phyloP scores from a whole-genome alignment of 2,113 vertebrate species.

The cat (Felis catus) region DNA sequence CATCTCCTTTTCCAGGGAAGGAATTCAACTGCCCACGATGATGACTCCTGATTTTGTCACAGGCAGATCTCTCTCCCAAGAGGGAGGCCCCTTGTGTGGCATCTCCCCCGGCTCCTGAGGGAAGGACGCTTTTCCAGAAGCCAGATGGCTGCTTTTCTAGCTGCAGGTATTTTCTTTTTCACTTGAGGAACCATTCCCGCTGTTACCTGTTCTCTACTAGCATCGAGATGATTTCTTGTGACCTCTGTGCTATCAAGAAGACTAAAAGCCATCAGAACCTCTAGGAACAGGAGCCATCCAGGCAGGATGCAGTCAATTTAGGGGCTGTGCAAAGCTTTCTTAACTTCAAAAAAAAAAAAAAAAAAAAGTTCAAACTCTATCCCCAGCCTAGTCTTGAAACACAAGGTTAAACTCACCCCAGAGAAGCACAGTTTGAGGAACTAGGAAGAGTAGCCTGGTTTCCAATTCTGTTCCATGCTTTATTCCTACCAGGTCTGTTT shows the following conservation, averaged over 20 bases:
- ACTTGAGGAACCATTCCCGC: background rate
- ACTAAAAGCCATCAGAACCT: background rate
- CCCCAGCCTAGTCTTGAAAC: background rate
- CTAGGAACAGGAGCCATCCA: background rate
- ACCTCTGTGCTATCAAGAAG: background rate
- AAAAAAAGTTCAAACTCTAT: background rate
- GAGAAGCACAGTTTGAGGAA: background rate
- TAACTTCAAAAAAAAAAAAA: background rate
- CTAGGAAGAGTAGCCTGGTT: background rate
- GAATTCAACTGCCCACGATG: fast-evolving
- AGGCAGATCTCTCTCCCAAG: background rate
- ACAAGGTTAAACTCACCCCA: background rate
- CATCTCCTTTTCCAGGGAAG: background rate
- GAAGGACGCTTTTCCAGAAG: background rate
- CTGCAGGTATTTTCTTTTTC: background rate
- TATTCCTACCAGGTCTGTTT: background rate
- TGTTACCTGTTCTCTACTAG: background rate
- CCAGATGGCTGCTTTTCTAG: background rate
- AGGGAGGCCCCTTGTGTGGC: background rate
- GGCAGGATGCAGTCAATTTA: background rate
- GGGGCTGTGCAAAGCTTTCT: background rate
- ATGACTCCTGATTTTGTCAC: background rate
- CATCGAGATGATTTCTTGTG: background rate
- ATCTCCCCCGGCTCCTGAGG: background rate
- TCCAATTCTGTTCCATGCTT: background rate